Base-by-base conservation (phyloP, 2,797 vertebrate species). In the Hybognathus amarus region DNA sequence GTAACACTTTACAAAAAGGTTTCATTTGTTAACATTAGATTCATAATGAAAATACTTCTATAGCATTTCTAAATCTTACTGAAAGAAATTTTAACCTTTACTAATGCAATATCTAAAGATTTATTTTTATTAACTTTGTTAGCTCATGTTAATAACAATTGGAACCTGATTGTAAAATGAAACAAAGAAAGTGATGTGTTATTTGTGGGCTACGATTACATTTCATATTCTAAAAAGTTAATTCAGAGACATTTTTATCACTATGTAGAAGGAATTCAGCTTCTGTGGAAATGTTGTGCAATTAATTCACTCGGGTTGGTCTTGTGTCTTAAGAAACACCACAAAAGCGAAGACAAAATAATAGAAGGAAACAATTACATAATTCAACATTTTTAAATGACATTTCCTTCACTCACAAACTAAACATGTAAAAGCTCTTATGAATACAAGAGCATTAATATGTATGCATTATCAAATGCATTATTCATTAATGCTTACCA, bases 341-440 rank as follows among this genome's bases (percentile, higher is more conserved):
- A 30, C 63, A 20, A 66, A 47, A 70, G 68, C n/a, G 27, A 47
- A 70, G 12, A 47, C 68, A 47, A 47, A 17, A 70, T 69, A 69
- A 45, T 12, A 50, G 45, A 50, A 50, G 11, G 2, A 30, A 52
- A 22, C 47, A 22, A 36, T 22, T 73, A 36, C 18, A 54, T 36
- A 5, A 20, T 33, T 74, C 20, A 1, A n/a, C 70, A 73, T 73
- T 52, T 73, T 13, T 33, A 11, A 27, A 73, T 27, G 40, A 45
- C 7, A 42, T 27, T 70, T 47, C 15, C 1, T 70, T 27, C 67
- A n/a, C 20, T 68, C 22, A 66, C 7, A 47, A 68, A 68, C 36
- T 68, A 68, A n/a, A 42, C 66, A 40, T 40, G 36, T 13, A 3
- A n/a, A 42, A 4, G n/a, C 42, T 70, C 15, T 2, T 15, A 27